Conservation (phyloP, 2,113 vertebrate genomes). For the Actinemys pallida region DNA sequence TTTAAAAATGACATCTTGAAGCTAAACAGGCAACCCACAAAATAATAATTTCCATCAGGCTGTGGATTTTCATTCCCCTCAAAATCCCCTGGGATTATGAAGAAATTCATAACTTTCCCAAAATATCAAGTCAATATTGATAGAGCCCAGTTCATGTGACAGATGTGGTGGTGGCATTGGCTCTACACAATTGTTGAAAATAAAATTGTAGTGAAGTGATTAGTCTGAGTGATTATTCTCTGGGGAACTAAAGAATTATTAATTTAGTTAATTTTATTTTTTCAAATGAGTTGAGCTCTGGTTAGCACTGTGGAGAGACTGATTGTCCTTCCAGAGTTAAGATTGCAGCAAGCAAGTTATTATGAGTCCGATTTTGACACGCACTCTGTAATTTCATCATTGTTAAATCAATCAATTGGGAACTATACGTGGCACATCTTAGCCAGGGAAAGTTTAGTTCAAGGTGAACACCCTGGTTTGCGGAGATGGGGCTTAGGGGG, state of each 20-base stretch:
- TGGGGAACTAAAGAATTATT: background rate
- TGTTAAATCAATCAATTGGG: background rate
- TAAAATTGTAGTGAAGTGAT: background rate
- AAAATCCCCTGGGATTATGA: background rate
- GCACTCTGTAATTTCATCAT: background rate
- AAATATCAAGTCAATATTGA: background rate
- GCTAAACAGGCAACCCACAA: background rate
- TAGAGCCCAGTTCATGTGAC: background rate
- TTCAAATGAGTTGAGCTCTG: background rate
- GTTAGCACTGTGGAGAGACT: background rate
- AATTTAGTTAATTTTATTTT: background rate
- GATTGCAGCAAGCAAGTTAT: background rate
- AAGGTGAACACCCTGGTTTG: background rate
- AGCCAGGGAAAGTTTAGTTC: background rate
- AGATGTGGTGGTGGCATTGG: background rate
- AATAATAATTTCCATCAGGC: background rate
- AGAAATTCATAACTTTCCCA: background rate
- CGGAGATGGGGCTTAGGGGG: background rate
- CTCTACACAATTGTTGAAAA: background rate
- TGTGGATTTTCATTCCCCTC: slow-evolving; percentile 24
- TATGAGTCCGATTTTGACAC: background rate
- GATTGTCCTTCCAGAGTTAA: background rate
- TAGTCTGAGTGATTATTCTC: background rate
- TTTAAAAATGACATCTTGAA: background rate
- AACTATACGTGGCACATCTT: background rate